phyloP scores from a whole-genome alignment of 2,888 invertebrate genomes.

The Hirtodrosophila cameraria region DNA sequence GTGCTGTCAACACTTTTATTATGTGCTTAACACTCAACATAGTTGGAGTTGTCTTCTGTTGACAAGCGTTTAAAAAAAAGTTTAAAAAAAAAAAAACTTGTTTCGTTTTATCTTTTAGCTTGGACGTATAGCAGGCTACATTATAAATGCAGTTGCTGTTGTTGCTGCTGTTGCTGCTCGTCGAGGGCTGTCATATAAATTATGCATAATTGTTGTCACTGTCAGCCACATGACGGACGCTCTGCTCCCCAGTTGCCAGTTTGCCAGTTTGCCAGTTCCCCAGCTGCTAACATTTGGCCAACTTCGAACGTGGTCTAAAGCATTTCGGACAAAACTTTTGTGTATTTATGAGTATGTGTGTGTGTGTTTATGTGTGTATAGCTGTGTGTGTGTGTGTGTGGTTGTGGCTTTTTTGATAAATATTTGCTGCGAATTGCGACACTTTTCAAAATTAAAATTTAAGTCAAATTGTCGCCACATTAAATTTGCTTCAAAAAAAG shows the following conservation, averaged over 20 bases:
- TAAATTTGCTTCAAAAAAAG: conserved; percentile 5
- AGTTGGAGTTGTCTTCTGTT: conserved; percentile 20
- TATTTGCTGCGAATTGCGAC: conserved; percentile 44
- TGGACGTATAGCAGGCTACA: conserved; percentile 45
- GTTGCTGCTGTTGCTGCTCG: conserved; percentile 20
- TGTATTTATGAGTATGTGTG: conserved; percentile 17
- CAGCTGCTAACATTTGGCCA: conserved; percentile 6
- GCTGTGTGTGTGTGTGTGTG: conserved; percentile 14
- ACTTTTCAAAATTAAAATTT: conserved; percentile 59
- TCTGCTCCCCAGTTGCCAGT: conserved; percentile 14
- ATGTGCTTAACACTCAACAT: neutral
- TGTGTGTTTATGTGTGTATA: conserved; percentile 15
- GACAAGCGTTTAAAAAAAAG: conserved; percentile 40
- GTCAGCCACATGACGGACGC: conserved; percentile 23
- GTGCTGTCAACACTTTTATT: neutral
- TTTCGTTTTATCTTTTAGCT: conserved; percentile 22
- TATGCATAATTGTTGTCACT: conserved; percentile 74
- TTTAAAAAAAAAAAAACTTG: conserved; percentile 39
- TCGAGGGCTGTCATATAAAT: conserved; percentile 59
- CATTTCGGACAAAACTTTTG: conserved; percentile 19
- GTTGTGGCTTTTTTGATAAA: conserved; percentile 14
- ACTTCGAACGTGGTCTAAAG: conserved; percentile 24
- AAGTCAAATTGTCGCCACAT: conserved; percentile 23
- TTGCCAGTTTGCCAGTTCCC: conserved; percentile 9
- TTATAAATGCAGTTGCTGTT: conserved; percentile 58